Conservation (phyloP, 2,113 vertebrate species). For the Sceloporus undulatus region DNA sequence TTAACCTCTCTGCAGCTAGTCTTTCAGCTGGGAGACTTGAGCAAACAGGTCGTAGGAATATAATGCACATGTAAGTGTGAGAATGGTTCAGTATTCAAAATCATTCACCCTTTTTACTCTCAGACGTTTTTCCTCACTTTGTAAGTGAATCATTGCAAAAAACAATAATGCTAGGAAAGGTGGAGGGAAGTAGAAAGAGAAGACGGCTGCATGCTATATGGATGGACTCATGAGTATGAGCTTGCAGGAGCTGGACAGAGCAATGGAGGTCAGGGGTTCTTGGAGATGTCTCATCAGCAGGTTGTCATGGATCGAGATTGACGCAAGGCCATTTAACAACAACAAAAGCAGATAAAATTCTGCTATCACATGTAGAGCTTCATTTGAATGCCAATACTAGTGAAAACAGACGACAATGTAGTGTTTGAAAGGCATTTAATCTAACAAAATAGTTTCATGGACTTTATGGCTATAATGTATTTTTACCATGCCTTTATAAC, state of each 20-base stretch:
- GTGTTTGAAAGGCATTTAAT: neutral
- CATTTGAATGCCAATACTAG: neutral
- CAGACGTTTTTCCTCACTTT: too few species aligned
- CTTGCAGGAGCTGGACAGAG: too few species aligned
- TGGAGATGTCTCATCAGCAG: too few species aligned
- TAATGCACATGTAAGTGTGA: neutral
- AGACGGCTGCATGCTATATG: too few species aligned
- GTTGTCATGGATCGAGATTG: too few species aligned
- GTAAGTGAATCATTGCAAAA: too few species aligned
- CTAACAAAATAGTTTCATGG: neutral
- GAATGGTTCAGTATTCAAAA: too few species aligned
- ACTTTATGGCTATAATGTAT: neutral
- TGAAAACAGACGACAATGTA: neutral
- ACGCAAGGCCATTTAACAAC: too few species aligned
- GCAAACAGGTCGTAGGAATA: neutral
- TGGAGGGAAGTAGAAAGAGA: too few species aligned
- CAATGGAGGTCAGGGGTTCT: too few species aligned
- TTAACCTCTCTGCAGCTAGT: neutral
- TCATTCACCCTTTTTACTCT: neutral
- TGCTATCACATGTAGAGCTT: neutral
- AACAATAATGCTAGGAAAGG: too few species aligned
- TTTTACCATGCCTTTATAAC: conserved; percentile 12
- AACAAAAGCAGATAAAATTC: neutral
- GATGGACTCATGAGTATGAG: too few species aligned
- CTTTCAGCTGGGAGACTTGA: neutral